Evolutionary conservation across 2,113 vertebrate species (phyloP), one percentile per base, ranked within the genome.

Genomic region (Pteropus alecto): DNA sequence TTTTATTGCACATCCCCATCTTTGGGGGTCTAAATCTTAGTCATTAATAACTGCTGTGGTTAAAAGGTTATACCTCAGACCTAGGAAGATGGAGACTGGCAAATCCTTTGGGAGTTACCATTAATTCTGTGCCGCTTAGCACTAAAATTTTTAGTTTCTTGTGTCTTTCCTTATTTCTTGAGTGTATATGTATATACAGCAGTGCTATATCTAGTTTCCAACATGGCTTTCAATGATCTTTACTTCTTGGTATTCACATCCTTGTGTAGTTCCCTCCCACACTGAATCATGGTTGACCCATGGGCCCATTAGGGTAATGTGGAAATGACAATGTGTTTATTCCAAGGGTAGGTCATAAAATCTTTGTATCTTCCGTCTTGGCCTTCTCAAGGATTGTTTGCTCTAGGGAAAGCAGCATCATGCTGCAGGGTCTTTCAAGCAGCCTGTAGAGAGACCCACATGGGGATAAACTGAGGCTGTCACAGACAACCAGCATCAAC

Each of bases 111-210:
- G 24, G 12, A 28, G 8, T 54, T 71, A 63, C n/a, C 87, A 21
- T 56, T 41, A 60, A 77, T 67, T 77, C 46, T 67, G 83, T 43
- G 3, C 8, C 63, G 6, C 43, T 81, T 58, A 30, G 30, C 38
- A 35, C 58, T 38, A 67, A 73, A 2, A 6, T 7, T 84, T 94
- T 94, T 92, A 26, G 48, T 35, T 73, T 93, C 11, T 48, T 54
- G 13, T 85, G 16, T 46, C 83, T 92, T 71, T 90, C n/a, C 46
- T 87, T 84, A 63, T 88, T 94, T 97, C 33, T 61, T 43, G 26
- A 90, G 30, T 35, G 26, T 21, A 83, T 7, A 13, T 93, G 21
- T 56, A 21, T 76, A 35, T 60, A 43, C 14, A 84, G 58, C 11
- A 15, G 26, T 38, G 41, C n/a, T 38, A 4, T 13, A 28, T 28